phyloP scores from a whole-genome alignment of 2,113 vertebrate genomes.

The Forbesichthys papilliferus region DNA sequence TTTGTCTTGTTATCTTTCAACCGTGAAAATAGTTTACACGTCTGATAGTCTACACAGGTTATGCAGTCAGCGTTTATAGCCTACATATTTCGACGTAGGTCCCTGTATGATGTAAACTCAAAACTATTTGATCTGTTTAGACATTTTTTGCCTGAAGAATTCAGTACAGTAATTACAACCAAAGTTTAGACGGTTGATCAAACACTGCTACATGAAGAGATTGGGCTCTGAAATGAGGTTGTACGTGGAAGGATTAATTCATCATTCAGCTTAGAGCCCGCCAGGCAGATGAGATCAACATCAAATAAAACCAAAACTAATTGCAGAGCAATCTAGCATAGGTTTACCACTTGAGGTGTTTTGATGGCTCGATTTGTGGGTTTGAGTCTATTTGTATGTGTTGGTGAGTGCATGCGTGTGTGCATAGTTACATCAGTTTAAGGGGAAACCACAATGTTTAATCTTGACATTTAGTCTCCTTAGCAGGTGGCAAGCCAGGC shows the following conservation, averaged over 20 bases:
- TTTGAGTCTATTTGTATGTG: slow-evolving; percentile 35
- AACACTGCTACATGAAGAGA: slow-evolving; percentile 42
- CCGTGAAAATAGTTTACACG: too few species aligned
- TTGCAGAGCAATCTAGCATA: slow-evolving; percentile 62
- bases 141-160: too few species aligned
- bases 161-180: too few species aligned
- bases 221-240: slow-evolving; percentile 43
- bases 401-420: slow-evolving; percentile 29
- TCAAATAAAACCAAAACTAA: slow-evolving; percentile 71
- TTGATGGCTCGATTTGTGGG: slow-evolving; percentile 13
- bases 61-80: too few species aligned
- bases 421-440: slow-evolving; percentile 52
- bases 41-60: too few species aligned
- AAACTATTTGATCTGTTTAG: too few species aligned
- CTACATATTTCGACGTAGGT: too few species aligned
- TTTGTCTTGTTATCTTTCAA: too few species aligned
- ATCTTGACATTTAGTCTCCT: slow-evolving; percentile 60
- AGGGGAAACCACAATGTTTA: slow-evolving; percentile 69
- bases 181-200: not conserved
- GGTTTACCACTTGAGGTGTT: slow-evolving; percentile 52
- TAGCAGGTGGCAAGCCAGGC: slow-evolving; percentile 33
- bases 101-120: too few species aligned
- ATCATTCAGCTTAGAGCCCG: slow-evolving; percentile 52
- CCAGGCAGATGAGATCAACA: slow-evolving; percentile 50
- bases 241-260: slow-evolving; percentile 48